Evolutionary conservation across 1,140 invertebrate genomes (phyloP).

Genomic region (Latrodectus geometricus): DNA sequence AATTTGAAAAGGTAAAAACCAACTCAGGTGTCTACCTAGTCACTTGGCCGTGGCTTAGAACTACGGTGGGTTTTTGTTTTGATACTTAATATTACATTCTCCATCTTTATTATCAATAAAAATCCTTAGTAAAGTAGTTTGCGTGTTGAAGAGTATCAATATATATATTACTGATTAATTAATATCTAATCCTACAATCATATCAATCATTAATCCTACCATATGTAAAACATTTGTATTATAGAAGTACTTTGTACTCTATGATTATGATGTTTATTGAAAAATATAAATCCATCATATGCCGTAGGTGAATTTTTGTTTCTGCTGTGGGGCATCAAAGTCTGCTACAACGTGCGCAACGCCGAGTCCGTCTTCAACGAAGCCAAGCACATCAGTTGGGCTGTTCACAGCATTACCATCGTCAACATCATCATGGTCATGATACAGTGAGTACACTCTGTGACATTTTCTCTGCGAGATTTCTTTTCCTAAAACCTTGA

Average conservation of each 20-base stretch:
- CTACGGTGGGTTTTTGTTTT: too few relatives aligned
- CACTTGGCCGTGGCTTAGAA: too few relatives aligned
- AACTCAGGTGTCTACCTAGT: too few relatives aligned
- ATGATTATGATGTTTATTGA: not conserved
- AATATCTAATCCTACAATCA: too few relatives aligned
- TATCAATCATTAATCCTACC: not conserved
- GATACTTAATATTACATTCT: too few relatives aligned
- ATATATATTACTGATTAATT: not conserved
- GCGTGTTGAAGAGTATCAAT: too few relatives aligned
- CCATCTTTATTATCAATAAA: too few relatives aligned
- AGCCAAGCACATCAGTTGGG: conserved; percentile 89
- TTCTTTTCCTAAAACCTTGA: too few relatives aligned
- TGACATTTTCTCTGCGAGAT: too few relatives aligned
- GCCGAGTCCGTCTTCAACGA: conserved; percentile 93
- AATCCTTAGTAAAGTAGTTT: too few relatives aligned
- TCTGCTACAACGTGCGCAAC: conserved; percentile 89
- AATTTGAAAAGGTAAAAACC: too few relatives aligned
- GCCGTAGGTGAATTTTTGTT: conserved; percentile 86
- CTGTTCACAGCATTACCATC: conserved; percentile 92
- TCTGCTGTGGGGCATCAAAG: conserved; percentile 88
- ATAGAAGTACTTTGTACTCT: not conserved
- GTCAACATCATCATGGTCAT: conserved; percentile 91
- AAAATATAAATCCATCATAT: not conserved
- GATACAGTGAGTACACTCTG: conserved; percentile 83
- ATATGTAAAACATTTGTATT: not conserved